phyloP scores from a whole-genome alignment of 2,113 vertebrate species.

The Maccullochella peelii region DNA sequence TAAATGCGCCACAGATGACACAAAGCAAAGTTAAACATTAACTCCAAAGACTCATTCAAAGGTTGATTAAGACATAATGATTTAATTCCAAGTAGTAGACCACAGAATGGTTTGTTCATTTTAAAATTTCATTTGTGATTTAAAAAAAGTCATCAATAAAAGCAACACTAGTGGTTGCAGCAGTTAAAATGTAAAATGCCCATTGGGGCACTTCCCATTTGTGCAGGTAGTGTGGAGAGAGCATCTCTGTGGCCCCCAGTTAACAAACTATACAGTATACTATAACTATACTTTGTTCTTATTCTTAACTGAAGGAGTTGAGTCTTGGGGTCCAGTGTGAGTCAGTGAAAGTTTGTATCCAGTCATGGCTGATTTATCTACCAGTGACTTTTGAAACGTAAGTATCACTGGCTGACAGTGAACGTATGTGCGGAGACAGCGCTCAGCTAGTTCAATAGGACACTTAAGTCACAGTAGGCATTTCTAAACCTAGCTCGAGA shows the following conservation, averaged over 20 bases:
- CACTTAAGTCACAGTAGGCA: background rate
- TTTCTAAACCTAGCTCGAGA: background rate
- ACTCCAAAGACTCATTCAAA: conserved; percentile 55
- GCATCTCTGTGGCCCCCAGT: conserved; percentile 19
- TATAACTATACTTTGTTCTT: conserved; percentile 32
- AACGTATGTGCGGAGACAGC: background rate
- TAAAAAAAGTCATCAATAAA: conserved; percentile 67
- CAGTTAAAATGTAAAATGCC: conserved; percentile 47
- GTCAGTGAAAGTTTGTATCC: conserved; percentile 12
- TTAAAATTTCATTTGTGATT: conserved; percentile 44
- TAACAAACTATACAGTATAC: conserved; percentile 53
- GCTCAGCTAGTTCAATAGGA: conserved; percentile 2
- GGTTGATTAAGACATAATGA: conserved; percentile 65
- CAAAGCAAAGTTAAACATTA: conserved; percentile 38
- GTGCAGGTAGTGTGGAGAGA: conserved; percentile 43
- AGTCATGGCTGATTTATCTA: conserved; percentile 9
- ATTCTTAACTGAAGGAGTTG: conserved; percentile 2
- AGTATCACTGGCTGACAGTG: background rate
- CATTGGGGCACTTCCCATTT: conserved; percentile 30
- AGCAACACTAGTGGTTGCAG: conserved; percentile 64
- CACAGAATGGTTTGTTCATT: conserved; percentile 38
- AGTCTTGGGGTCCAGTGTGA: conserved; percentile 12
- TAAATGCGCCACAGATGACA: conserved; percentile 39
- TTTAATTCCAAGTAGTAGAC: conserved; percentile 62
- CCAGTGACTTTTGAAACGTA: background rate